Percentiles rank a stretch among this genome's conserved stretches.
Conservation (phyloP, 1,140 invertebrate genomes). For the Rhagoletis pomonella region DNA sequence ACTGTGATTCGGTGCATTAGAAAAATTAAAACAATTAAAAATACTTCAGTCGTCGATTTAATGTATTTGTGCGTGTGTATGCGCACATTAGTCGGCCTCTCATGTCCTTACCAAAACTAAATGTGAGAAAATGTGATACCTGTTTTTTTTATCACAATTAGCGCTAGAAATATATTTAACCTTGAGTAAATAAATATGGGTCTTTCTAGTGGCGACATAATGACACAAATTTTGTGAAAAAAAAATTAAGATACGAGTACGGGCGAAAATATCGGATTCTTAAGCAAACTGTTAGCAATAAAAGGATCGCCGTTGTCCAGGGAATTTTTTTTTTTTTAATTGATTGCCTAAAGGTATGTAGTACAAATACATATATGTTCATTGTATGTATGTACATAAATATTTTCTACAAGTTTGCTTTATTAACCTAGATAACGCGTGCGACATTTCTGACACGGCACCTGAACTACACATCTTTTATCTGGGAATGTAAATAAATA, state of each 20-base stretch:
- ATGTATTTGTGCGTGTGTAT: no score
- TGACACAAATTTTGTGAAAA: no score
- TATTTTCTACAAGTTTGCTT: neutral
- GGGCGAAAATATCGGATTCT: neutral
- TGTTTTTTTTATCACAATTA: no score
- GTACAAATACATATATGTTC: neutral
- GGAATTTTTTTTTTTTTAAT: neutral
- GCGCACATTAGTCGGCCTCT: no score
- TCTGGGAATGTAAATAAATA: neutral
- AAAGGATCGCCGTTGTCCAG: neutral
- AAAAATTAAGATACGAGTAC: neutral
- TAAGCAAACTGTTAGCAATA: neutral
- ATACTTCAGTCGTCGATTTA: no score
- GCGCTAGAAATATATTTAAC: no score
- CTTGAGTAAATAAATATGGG: neutral
- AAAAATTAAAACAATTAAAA: no score
- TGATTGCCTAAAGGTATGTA: neutral
- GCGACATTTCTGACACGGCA: slow-evolving; percentile 35
- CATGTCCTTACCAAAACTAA: no score
- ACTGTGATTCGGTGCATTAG: no score
- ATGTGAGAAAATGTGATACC: no score
- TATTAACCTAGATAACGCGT: neutral
- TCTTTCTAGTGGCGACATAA: neutral
- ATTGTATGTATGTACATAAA: neutral
- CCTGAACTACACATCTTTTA: slow-evolving; percentile 17